These are phyloP conservation scores for Drosophila algonquin DNA, from an alignment of 2,888 invertebrate species.

Conservation along the genomic window DNA sequence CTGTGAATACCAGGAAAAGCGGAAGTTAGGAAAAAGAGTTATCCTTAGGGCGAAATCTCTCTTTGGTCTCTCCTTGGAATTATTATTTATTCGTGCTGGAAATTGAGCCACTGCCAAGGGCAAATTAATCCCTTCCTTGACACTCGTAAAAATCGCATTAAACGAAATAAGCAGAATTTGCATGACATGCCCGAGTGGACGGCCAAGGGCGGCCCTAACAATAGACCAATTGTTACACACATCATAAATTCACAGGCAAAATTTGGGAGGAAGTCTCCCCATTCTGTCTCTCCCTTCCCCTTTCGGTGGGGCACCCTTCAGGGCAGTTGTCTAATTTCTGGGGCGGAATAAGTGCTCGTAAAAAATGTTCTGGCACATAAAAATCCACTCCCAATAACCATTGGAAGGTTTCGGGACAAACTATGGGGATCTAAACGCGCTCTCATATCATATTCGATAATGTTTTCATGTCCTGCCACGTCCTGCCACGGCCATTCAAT, in stretches of 20 bases:
- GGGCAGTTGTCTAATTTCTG: conserved; percentile 77
- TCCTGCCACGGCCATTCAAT: conserved; percentile 35
- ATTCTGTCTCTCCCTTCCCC: conserved; percentile 18
- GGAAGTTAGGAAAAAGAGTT: conserved; percentile 9
- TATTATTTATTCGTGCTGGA: conserved; percentile 32
- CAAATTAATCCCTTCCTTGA: conserved; percentile 41
- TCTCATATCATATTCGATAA: conserved; percentile 62
- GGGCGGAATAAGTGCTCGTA: conserved; percentile 81
- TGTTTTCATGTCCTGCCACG: conserved; percentile 58
- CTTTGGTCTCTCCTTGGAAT: background rate
- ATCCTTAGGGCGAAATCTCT: conserved; percentile 6
- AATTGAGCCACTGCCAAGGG: conserved; percentile 59
- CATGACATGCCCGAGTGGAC: conserved; percentile 59
- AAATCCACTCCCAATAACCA: conserved; percentile 38
- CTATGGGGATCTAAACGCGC: conserved; percentile 44
- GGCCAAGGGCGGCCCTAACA: conserved; percentile 39
- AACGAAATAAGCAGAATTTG: conserved; percentile 68
- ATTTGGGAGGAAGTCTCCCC: conserved; percentile 8
- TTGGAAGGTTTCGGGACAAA: conserved; percentile 32
- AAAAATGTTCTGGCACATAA: conserved; percentile 73
- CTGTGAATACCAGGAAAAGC: conserved; percentile 11
- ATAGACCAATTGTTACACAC: conserved; percentile 73
- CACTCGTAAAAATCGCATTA: conserved; percentile 67
- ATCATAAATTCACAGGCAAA: conserved; percentile 68
- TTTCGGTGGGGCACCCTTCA: conserved; percentile 42